Evolutionary conservation across 2,113 vertebrate species (phyloP), one percentile per base, ranked within the genome.

Genomic region (Oryzias melastigma): DNA sequence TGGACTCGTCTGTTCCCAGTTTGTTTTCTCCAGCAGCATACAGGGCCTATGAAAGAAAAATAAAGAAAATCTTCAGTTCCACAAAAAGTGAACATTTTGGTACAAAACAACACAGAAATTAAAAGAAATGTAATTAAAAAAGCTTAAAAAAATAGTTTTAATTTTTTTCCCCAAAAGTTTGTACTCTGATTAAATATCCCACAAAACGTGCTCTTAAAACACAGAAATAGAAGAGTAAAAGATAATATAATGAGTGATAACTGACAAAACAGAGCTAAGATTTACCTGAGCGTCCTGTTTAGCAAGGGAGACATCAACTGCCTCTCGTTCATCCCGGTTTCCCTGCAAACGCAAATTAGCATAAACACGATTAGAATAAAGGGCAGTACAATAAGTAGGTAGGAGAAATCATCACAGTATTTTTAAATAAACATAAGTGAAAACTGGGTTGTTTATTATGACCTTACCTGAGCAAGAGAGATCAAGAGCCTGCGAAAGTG

Each of bases 11-110:
- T 1, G 97, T 99, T 62, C 97, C 97, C 5, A 99, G 83, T 56
- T 95, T 96, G 63, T 93, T 97, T 87, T 99, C 97, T 74, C 97
- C 97, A 5, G 97, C 97, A 47, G 95, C 93, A 61, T 98, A 98
- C 3, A 99, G 85, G 0, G 93, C 85, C 97, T 90, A 5, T 12
- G 52, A 17, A 10, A 61, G 22, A 29, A 1, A 52, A 15, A 15
- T 27, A 27, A 27, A 27, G 25, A 27, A 27, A 3, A 27, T 35
- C 2, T 35, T 12, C 35, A 12, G 10, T 35, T 12, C 2, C 8
- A 7, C 12, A 2, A 35, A 35, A 35, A 12, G 35, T 10, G n/a
- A n/a, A n/a, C n/a, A n/a, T 29, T 35, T 35, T 35, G 29, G 29
- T 8, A 7, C 29, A 35, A 35, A 35, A 35, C 29, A 35, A 35